Conservation (phyloP, 1,140 invertebrate genomes). For the Pseudobourletiella spinata region DNA sequence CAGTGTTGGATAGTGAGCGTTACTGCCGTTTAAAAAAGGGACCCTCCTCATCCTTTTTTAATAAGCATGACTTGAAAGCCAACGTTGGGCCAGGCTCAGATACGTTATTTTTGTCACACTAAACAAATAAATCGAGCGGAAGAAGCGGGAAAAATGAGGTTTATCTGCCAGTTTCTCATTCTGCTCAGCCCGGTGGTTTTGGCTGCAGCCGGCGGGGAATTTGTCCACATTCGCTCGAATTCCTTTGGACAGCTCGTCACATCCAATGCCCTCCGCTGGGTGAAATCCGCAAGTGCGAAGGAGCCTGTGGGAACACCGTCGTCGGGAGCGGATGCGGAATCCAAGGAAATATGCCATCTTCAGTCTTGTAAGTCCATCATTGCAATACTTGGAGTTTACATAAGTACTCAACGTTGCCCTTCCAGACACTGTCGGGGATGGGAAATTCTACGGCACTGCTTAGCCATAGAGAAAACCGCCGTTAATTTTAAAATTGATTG, state of each 20-base stretch:
- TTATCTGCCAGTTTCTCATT: background rate
- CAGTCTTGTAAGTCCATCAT: background rate
- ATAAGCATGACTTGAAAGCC: background rate
- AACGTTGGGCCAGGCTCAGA: no score
- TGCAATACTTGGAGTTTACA: background rate
- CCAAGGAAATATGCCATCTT: background rate
- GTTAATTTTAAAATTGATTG: background rate
- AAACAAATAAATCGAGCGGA: background rate
- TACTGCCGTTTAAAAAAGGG: background rate
- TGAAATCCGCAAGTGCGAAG: conserved; percentile 5
- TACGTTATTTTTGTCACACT: no score
- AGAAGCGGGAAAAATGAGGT: background rate
- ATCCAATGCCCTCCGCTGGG: conserved; percentile 22
- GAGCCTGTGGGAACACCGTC: conserved; percentile 11
- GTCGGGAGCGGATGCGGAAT: background rate
- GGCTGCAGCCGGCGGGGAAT: background rate
- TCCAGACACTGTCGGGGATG: no score
- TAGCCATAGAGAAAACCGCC: background rate
- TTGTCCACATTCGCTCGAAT: conserved; percentile 17
- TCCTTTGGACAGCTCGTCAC: conserved; percentile 28
- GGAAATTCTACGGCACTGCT: no score
- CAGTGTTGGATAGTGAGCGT: background rate
- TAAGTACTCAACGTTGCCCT: background rate
- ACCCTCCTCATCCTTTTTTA: background rate
- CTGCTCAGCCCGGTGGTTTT: background rate